A percentile compares a stretch with the other conserved stretches of the same genome.
These are phyloP conservation scores for Aegithalos caudatus DNA, from an alignment of 2,113 vertebrate species.

Conservation along the genomic window DNA sequence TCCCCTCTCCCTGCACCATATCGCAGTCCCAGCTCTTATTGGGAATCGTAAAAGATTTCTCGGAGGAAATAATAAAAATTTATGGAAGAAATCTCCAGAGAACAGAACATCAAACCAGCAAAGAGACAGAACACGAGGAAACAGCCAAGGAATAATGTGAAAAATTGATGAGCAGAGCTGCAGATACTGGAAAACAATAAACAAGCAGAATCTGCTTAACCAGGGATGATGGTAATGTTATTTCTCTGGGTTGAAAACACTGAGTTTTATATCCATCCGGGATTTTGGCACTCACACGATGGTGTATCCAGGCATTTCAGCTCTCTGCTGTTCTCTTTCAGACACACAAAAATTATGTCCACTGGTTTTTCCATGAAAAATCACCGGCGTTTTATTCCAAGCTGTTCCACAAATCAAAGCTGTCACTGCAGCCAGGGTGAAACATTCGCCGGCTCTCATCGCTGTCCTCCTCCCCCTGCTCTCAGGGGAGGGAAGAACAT, in stretches of 20 bases:
- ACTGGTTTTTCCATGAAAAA: background rate
- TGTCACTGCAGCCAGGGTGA: background rate
- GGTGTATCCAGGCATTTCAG: background rate
- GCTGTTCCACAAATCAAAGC: constrained; percentile 5
- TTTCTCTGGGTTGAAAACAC: background rate
- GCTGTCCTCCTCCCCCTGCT: background rate
- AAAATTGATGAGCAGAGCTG: constrained; percentile 31
- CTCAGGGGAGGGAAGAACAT: background rate
- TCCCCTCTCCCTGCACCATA: background rate
- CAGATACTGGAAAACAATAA: constrained; percentile 9
- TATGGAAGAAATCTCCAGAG: background rate
- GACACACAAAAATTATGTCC: background rate
- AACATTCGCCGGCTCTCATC: background rate
- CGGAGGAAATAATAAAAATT: background rate
- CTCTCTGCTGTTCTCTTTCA: background rate
- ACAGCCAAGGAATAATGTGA: background rate
- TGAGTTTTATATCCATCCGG: background rate
- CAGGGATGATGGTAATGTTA: background rate
- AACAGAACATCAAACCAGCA: background rate
- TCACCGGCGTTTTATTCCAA: background rate
- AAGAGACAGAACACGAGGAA: background rate
- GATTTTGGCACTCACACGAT: background rate
- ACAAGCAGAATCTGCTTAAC: background rate
- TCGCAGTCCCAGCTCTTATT: fast-evolving
- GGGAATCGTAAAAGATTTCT: background rate